Conservation (phyloP, 2,797 vertebrate species). For the Apodemus agrarius region DNA sequence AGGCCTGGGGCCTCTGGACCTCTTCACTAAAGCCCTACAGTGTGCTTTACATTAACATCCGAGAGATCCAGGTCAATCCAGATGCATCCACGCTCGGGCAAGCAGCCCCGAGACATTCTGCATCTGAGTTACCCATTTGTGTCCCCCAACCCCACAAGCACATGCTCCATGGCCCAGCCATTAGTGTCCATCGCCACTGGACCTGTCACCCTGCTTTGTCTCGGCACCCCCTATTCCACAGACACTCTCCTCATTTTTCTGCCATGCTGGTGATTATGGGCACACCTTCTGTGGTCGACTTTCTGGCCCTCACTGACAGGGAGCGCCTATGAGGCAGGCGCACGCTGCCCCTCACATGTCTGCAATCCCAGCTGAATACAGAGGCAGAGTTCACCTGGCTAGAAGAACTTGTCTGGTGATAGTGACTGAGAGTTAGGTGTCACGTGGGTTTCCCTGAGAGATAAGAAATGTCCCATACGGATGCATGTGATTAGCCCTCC, state of each 20-base stretch:
- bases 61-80: not conserved
- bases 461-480: not conserved
- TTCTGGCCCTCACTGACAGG: not conserved
- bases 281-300: rapidly evolving
- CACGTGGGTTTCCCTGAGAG: not conserved
- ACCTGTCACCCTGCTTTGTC: not conserved
- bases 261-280: rapidly evolving
- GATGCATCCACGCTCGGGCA: not conserved
- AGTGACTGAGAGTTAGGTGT: not conserved
- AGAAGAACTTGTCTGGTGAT: not conserved
- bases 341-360: not conserved
- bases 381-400: not conserved
- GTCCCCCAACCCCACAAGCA: not conserved
- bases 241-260: not conserved
- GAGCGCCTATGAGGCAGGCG: not conserved
- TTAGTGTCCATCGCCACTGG: too few relatives aligned
- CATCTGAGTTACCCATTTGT: not conserved
- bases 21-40: not conserved
- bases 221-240: not conserved
- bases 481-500: not conserved
- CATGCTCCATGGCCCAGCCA: not conserved
- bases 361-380: not conserved
- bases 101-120: not conserved
- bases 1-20: not conserved
- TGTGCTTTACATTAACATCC: not conserved